Evolutionary conservation across 2,888 invertebrate species (phyloP).

Genomic region (Nebria brevicollis): DNA sequence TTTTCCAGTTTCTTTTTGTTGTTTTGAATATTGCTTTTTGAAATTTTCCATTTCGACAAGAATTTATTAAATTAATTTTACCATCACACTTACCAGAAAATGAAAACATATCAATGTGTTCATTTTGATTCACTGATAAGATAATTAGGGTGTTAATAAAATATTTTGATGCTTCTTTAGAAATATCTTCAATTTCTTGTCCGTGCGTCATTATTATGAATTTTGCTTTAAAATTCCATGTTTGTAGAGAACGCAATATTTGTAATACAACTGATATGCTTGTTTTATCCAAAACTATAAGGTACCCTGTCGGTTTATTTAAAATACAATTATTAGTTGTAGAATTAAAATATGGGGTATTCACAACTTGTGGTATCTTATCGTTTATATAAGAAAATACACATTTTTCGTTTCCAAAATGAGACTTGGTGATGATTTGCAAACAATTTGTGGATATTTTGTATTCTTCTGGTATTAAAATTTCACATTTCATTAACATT

Average conservation of each 20-base stretch:
- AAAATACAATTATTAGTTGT: too few species aligned
- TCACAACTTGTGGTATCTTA: too few species aligned
- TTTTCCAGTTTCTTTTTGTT: conserved; percentile 13
- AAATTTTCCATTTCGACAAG: background rate
- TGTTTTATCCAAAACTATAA: conserved; percentile 19
- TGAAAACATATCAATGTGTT: conserved; percentile 23
- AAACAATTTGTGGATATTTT: too few species aligned
- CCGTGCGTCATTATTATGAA: conserved; percentile 13
- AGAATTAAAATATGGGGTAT: too few species aligned
- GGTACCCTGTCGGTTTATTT: conserved; percentile 25
- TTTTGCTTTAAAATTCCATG: conserved; percentile 29
- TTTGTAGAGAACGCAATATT: conserved; percentile 4
- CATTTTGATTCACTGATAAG: conserved; percentile 4
- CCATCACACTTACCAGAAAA: background rate
- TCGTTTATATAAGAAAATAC: too few species aligned
- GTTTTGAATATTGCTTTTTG: background rate
- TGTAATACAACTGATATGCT: conserved; percentile 7
- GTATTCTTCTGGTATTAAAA: too few species aligned
- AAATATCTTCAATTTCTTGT: conserved; percentile 3
- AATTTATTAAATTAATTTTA: background rate
- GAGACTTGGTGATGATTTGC: too few species aligned
- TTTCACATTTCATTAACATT: too few species aligned
- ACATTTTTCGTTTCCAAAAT: too few species aligned
- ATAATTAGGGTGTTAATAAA: conserved; percentile 16
- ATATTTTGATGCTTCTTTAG: conserved; percentile 18